These are phyloP conservation scores for Perca schrenkii DNA, from an alignment of 2,113 vertebrate genomes.

Conservation along the genomic window DNA sequence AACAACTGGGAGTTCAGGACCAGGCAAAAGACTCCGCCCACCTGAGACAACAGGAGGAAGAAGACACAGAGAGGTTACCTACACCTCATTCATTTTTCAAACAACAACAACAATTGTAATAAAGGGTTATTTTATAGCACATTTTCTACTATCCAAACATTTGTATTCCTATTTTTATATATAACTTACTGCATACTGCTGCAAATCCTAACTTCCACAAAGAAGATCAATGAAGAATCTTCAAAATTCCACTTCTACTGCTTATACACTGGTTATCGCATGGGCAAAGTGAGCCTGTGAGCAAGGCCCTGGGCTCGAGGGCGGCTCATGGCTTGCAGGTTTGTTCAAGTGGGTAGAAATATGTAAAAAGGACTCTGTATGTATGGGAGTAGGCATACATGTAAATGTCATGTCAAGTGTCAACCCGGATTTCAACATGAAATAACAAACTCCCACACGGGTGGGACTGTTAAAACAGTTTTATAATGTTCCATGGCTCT, in stretches of 20 bases:
- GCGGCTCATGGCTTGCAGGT: background rate
- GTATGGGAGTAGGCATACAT: background rate
- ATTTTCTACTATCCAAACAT: background rate
- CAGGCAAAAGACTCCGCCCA: constrained; percentile 93
- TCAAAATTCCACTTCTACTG: background rate
- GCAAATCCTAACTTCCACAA: background rate
- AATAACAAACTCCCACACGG: background rate
- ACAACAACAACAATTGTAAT: background rate
- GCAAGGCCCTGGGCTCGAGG: background rate
- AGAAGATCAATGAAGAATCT: background rate
- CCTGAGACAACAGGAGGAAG: constrained; percentile 55
- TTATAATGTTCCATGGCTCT: background rate
- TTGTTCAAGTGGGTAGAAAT: background rate
- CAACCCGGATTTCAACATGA: background rate
- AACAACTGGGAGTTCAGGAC: constrained; percentile 97
- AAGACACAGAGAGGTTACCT: background rate
- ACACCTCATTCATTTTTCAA: background rate
- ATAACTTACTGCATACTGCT: background rate
- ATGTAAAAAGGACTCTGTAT: background rate
- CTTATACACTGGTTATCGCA: background rate
- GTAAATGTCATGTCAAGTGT: background rate
- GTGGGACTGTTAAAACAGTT: background rate
- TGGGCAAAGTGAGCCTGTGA: background rate
- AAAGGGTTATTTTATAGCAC: background rate
- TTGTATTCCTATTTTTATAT: background rate